Evolutionary conservation across 2,113 vertebrate species (phyloP), one percentile per base, ranked within the genome.

Genomic region (Aspidoscelis tigris): DNA sequence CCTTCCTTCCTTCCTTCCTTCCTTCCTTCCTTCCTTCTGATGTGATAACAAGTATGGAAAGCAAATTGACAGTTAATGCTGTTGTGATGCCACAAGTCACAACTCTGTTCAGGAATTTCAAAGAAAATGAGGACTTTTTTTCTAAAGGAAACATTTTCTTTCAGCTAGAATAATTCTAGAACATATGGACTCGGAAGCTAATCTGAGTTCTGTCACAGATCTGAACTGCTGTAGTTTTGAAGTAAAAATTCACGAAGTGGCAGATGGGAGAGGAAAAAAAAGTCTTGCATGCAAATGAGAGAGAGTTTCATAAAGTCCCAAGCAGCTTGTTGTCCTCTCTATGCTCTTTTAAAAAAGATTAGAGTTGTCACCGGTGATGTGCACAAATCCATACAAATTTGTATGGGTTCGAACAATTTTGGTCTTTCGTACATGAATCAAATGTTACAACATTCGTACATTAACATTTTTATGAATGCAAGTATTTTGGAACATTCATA

Each of bases 171-270:
- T 33, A 33, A 33, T 33, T 33, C 33, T 33, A 33, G 33, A 33
- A 33, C 33, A 33, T 33, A 33, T 33, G 33, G 33, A 39, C n/a
- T 84, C 14, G n/a, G 83, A 76, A 9, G n/a, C 78, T 70, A 73
- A 50, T 74, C 0, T 0, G 43, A 79, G 68, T 85, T 86, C 78
- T 93, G 88, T 58, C 76, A 16, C 68, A 66, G 61, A 44, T 43
- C 10, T 72, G 82, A 89, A 66, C 66, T 87, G 82, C 64, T 70
- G 5, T 18, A 84, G 0, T 65, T 65, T 82, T 69, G 72, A 65
- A 79, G 69, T 53, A 78, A 72, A 14, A 1, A 66, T 64, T 74
- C 24, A 1, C 1, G 14, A 84, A 58, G 12, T 11, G 44, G 18
- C 85, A 58, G 61, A 70, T 47, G 53, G 74, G 14, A 24, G 69